Conservation (phyloP, 1,140 invertebrate genomes). For the Drosophila takahashii region DNA sequence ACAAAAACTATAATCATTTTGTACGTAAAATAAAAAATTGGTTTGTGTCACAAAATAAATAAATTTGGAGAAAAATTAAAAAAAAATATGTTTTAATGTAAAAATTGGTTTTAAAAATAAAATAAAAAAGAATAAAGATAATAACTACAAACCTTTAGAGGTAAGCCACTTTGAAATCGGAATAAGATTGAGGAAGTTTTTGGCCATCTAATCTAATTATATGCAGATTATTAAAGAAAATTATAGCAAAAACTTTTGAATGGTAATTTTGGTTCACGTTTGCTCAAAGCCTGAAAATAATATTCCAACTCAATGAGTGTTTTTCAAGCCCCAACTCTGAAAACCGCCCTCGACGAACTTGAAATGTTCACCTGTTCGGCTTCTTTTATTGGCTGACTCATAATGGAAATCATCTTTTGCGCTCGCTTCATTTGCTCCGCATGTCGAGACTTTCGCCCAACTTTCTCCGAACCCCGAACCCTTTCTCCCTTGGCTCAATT, state of each 20-base stretch:
- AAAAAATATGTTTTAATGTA: too few species aligned
- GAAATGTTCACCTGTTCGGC: neutral
- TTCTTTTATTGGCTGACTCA: conserved; percentile 39
- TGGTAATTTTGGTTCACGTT: neutral
- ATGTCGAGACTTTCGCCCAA: conserved; percentile 33
- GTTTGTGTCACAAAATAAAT: too few species aligned
- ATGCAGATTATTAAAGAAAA: too few species aligned
- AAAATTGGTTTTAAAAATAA: too few species aligned
- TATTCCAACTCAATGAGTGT: neutral
- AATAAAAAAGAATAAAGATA: too few species aligned
- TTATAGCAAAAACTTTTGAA: too few species aligned
- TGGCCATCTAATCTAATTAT: neutral
- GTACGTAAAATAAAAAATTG: too few species aligned
- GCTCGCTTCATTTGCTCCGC: conserved; percentile 69
- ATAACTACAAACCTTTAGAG: neutral
- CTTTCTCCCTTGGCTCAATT: conserved; percentile 50
- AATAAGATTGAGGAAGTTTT: neutral
- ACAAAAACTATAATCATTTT: too few species aligned
- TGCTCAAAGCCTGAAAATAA: neutral
- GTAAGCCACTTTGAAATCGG: neutral
- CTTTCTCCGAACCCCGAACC: neutral
- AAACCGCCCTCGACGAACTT: conserved; percentile 16
- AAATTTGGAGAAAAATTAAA: too few species aligned
- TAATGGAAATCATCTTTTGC: conserved; percentile 71
- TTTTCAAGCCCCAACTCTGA: neutral